Evolutionary conservation across 2,888 invertebrate genomes (phyloP), one percentile per base, ranked within the genome.

Genomic region (Parnassius mnemosyne): DNA sequence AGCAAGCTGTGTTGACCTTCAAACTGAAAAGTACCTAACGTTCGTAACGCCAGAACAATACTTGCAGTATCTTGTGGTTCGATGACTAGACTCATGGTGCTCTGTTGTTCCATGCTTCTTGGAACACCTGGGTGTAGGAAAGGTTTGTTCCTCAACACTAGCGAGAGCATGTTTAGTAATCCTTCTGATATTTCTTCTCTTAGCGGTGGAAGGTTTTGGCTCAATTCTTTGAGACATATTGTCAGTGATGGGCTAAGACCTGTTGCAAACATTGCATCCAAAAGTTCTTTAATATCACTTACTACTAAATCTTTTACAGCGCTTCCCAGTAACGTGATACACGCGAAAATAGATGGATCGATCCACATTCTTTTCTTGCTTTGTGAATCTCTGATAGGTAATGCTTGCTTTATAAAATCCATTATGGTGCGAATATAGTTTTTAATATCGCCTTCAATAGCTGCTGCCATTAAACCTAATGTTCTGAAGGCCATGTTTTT

Each of bases 161-260:
- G 94, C 2, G 97, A 98, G 7, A 99, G 89, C 94, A 98, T 97
- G 75, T 96, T 95, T 61, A 99, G 90, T 34, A 99, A 90, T 0
- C 99, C 98, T 77, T 98, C 96, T 55, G 98, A 98, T 75, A 99
- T 98, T 79, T 97, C 96, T 57, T 94, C 93, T 83, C 97, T 97
- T 13, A 99, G 92, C 55, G 94, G 92, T 0, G 99, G 98, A 53
- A 99, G 95, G 78, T 96, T 95, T 67, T 94, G 94, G 25, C 98
- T 97, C 52, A 99, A 89, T 85, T 99, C 98, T 66, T 97, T 94
- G 42, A 99, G 88, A 60, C 98, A 97, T 47, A 97, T 96, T 0
- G 98, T 98, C 63, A 99, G 89, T 0, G 98, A 96, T 10, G 97
- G 95, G 71, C 97, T 97, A 0, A 99, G 92, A 0, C 98, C 98